phyloP scores from a whole-genome alignment of 1,140 invertebrate genomes.

The Drosophila baimaii region DNA sequence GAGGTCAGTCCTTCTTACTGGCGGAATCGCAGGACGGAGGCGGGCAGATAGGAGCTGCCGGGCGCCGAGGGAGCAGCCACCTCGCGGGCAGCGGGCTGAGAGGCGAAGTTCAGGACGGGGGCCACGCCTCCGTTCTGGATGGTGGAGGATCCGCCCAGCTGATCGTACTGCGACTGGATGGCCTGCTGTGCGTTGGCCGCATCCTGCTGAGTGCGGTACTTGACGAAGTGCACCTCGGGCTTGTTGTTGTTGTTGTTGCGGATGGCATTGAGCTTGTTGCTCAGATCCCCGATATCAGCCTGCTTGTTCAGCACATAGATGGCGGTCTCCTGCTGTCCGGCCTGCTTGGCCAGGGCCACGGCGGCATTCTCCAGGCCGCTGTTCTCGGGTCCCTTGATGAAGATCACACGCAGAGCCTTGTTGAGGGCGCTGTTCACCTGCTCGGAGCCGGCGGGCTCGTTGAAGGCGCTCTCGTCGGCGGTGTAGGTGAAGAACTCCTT shows the following conservation, averaged over 20 bases:
- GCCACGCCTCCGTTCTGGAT: constrained; percentile 72
- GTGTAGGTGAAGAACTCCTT: constrained; percentile 79
- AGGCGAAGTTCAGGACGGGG: constrained; percentile 77
- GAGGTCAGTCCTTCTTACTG: constrained; percentile 36
- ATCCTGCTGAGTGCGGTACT: constrained; percentile 78
- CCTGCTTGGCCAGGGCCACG: constrained; percentile 69
- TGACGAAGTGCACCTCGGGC: constrained; percentile 81
- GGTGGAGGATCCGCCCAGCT: constrained; percentile 67
- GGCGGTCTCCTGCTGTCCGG: constrained; percentile 74
- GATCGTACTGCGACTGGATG: constrained; percentile 78
- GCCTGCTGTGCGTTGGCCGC: constrained; percentile 70
- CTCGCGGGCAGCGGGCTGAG: constrained; percentile 47
- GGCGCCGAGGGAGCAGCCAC: constrained; percentile 44
- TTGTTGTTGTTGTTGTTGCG: constrained; percentile 69
- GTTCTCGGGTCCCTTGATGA: constrained; percentile 79
- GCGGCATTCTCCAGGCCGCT: constrained; percentile 73
- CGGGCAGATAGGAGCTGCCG: constrained; percentile 53
- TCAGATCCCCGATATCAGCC: constrained; percentile 73
- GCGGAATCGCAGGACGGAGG: constrained; percentile 61
- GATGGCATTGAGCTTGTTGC: constrained; percentile 66
- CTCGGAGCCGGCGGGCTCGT: constrained; percentile 56
- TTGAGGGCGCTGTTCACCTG: constrained; percentile 60
- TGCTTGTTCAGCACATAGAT: constrained; percentile 82
- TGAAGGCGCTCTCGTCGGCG: constrained; percentile 70
- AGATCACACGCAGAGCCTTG: constrained; percentile 71